Conservation (phyloP, 2,888 invertebrate genomes). For the Mayetiola destructor region DNA sequence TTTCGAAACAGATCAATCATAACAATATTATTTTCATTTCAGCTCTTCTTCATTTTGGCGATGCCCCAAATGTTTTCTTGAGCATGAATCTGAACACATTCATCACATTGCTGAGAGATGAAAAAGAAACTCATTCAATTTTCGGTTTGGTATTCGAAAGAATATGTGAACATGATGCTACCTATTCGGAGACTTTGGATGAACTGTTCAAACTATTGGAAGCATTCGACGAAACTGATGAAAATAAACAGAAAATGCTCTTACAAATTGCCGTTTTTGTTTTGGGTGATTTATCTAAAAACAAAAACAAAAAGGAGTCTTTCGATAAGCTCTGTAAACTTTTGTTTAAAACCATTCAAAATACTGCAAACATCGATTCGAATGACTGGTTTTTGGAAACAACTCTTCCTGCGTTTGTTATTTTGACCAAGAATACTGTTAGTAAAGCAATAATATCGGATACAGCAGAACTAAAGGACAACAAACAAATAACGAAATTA, state of each 20-base stretch:
- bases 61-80: constrained; percentile 25
- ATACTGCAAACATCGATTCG: constrained; percentile 20
- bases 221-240: neutral
- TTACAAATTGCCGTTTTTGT: neutral
- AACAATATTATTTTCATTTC: neutral
- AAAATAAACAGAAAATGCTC: neutral
- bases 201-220: neutral
- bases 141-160: constrained; percentile 2
- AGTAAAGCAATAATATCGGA: constrained; percentile 19
- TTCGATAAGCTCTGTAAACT: neutral
- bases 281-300: neutral
- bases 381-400: constrained; percentile 26
- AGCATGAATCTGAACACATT: constrained; percentile 24
- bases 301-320: neutral
- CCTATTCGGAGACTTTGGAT: neutral
- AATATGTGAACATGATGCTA: neutral
- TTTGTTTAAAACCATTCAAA: constrained; percentile 16
- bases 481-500: constrained; percentile 28
- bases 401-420: constrained; percentile 22
- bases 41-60: constrained; percentile 31
- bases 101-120: constrained; percentile 22
- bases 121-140: neutral
- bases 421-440: constrained; percentile 19
- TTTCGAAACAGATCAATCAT: constrained; percentile 6
- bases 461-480: constrained; percentile 18